Evolutionary conservation across 2,888 invertebrate species (phyloP), one percentile per base, ranked within the genome.

Genomic region (Phania funesta): DNA sequence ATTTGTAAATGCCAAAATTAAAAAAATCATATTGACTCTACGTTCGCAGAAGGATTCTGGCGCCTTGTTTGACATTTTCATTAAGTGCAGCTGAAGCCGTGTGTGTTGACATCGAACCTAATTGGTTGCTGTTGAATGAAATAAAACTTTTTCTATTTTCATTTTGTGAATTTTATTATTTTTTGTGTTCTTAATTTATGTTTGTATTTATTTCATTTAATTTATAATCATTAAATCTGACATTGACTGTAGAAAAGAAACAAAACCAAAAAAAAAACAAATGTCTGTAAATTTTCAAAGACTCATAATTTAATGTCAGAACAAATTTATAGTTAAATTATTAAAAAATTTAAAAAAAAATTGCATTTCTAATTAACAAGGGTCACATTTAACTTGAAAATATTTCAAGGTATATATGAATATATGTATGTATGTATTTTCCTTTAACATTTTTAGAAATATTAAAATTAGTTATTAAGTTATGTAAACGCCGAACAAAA

Each of bases 171-270:
- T 20, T 46, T 58, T 60, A 38, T 41, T 44, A 26, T 44, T 8
- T 20, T 29, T 64, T 32, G 29, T 38, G 24, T 29, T 9, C 62
- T 58, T 56, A 48, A 60, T 58, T 75, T 67, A 67, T 58, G 75
- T 29, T 41, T 67, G 22, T 60, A 68, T 56, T 52, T 50, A 78
- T 82, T 70, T 65, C 68, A 77, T 78, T 78, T 78, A 78, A 82
- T 78, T 82, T 78, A 78, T 75, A 78, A 78, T 82, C 82, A 82
- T 78, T 82, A 78, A 78, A 82, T 82, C 74, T 78, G 82, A 78
- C 82, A 82, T 82, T 82, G 82, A 78, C 78, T 78, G 75, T 82
- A 75, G 62, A 74, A 50, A 54, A 44, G 60, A 16, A 76, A 74
- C 1, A 13, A 7, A 32, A 41, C 26, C 50, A 16, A 1, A 44